Evolutionary conservation across 2,113 vertebrate genomes (phyloP).

Genomic region (Nettapus auritus): DNA sequence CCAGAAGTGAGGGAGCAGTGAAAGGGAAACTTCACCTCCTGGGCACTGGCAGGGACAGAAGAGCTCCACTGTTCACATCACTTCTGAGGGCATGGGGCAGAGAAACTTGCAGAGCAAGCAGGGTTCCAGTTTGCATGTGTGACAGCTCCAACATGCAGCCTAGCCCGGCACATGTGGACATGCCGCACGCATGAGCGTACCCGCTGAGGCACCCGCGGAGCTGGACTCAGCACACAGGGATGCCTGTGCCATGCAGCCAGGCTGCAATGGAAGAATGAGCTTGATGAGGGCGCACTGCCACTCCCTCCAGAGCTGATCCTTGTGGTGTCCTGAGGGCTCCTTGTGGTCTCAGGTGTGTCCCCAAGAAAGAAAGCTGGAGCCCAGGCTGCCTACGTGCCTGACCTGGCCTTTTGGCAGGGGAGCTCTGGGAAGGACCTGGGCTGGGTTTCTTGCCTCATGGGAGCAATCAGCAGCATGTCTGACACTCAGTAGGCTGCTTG

Average conservation of each 20-base stretch:
- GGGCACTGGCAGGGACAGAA: neutral
- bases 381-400: neutral
- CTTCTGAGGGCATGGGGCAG: neutral
- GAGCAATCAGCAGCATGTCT: rapidly evolving
- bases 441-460: neutral
- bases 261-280: neutral
- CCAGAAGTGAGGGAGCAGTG: neutral
- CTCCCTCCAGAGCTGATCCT: neutral
- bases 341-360: neutral
- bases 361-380: neutral
- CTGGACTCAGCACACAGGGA: neutral
- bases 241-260: neutral
- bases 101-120: neutral
- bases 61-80: neutral
- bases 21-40: neutral
- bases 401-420: neutral
- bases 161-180: neutral
- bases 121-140: neutral
- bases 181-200: neutral
- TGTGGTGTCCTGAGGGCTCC: neutral
- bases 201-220: rapidly evolving
- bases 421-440: neutral
- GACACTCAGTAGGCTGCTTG: neutral
- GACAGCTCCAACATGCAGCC: slow-evolving; percentile 28
- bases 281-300: rapidly evolving